Percentiles rank a stretch among this genome's conserved stretches.
These are phyloP conservation scores for Limnephilus marmoratus DNA, from an alignment of 2,888 invertebrate genomes.

Conservation along the genomic window DNA sequence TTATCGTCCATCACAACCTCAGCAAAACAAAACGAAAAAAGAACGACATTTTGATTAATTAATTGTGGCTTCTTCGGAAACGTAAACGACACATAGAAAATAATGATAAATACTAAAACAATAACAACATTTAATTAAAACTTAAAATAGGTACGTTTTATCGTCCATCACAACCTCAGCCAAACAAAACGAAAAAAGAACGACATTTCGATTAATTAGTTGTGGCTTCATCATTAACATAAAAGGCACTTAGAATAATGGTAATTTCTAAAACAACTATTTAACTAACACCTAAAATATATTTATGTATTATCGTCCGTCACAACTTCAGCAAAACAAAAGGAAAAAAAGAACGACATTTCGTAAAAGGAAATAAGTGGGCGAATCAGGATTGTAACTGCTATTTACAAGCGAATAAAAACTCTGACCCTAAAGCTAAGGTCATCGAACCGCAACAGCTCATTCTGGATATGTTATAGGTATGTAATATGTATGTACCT, in stretches of 20 bases:
- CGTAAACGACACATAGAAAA: background rate
- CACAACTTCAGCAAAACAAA: background rate
- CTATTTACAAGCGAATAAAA: slow-evolving; percentile 20
- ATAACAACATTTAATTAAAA: background rate
- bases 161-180: too few species aligned
- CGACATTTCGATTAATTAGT: background rate
- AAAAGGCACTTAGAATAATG: background rate
- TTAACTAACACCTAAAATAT: background rate
- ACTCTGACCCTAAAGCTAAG: slow-evolving; percentile 19
- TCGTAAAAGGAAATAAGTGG: slow-evolving; percentile 29
- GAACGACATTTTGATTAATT: background rate
- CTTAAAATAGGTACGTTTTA: too few species aligned
- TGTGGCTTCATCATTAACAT: background rate
- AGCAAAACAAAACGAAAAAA: too few species aligned
- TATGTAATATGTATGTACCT: background rate
- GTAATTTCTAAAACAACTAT: background rate
- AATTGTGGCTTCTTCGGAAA: background rate
- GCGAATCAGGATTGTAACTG: slow-evolving; percentile 30
- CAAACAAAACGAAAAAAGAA: too few species aligned
- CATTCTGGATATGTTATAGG: background rate
- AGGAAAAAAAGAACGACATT: background rate
- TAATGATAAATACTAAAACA: background rate
- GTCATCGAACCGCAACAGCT: slow-evolving; percentile 33
- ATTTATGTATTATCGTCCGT: background rate
- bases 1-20: too few species aligned